Conservation (phyloP, 2,113 vertebrate species). For the Charina bottae region DNA sequence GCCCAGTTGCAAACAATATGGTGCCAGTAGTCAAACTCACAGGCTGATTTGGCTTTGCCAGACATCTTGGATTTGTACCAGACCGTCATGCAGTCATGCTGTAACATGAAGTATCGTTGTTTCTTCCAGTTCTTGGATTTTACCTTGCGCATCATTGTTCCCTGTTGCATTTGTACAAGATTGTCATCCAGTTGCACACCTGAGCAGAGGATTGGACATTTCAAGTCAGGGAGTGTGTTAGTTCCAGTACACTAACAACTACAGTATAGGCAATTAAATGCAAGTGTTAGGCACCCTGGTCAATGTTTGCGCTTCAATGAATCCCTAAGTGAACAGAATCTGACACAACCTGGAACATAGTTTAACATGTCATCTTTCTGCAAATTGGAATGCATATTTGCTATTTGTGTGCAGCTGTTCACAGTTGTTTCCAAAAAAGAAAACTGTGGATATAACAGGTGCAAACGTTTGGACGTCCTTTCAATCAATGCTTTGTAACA, state of each 20-base stretch:
- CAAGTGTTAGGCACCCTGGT: background rate
- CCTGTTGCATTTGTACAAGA: slow-evolving; percentile 85
- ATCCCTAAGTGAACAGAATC: background rate
- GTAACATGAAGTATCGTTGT: slow-evolving; percentile 87
- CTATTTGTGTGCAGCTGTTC: background rate
- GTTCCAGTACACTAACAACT: background rate
- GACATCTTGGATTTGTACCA: slow-evolving; percentile 90
- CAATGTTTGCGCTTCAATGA: background rate
- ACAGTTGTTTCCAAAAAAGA: background rate
- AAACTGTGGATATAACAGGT: background rate
- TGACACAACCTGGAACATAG: background rate
- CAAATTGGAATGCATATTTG: background rate
- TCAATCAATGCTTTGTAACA: background rate
- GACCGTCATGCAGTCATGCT: slow-evolving; percentile 90
- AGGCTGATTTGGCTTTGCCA: slow-evolving; percentile 83
- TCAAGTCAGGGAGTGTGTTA: background rate
- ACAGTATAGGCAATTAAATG: background rate
- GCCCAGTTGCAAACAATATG: background rate
- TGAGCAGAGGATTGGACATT: slow-evolving; percentile 53
- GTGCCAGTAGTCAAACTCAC: slow-evolving; percentile 74
- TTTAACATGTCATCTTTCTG: background rate
- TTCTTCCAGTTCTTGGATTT: slow-evolving; percentile 92
- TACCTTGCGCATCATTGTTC: slow-evolving; percentile 87
- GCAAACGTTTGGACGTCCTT: background rate
- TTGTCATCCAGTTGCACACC: slow-evolving; percentile 81